Conservation (phyloP, 23 tunicate species). For the Styela plicata region DNA sequence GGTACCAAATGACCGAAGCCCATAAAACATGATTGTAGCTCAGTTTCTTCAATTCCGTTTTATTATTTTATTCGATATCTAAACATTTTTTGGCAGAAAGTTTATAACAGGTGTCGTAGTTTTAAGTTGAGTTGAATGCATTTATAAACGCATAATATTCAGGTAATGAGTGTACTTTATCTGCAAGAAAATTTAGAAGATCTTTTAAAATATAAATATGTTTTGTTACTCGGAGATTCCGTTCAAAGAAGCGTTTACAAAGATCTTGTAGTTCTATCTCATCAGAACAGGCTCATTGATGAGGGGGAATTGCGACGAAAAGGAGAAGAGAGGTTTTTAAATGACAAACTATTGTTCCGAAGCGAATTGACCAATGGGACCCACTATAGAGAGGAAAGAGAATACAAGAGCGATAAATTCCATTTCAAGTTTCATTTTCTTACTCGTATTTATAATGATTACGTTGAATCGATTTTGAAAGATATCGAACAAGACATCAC, state of each 20-base stretch:
- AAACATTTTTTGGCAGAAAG: no score
- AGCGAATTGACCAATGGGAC: slow-evolving; percentile 69
- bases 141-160: no score
- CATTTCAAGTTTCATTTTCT: slow-evolving; percentile 60
- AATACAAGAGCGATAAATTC: slow-evolving; percentile 45
- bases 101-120: no score
- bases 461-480: slow-evolving; percentile 56
- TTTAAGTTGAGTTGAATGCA: no score
- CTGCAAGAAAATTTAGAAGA: background rate
- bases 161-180: background rate
- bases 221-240: slow-evolving; percentile 8
- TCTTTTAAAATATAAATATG: background rate
- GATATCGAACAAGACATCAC: slow-evolving; percentile 31
- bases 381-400: slow-evolving; percentile 57
- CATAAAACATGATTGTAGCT: no score
- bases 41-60: no score
- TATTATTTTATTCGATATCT: no score
- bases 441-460: slow-evolving; percentile 67
- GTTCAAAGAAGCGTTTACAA: slow-evolving; percentile 75
- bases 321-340: slow-evolving; percentile 57
- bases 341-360: slow-evolving; percentile 46
- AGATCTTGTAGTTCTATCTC: slow-evolving; percentile 54
- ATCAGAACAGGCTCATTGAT: slow-evolving; percentile 55
- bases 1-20: no score
- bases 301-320: slow-evolving; percentile 54